These are phyloP conservation scores for Pristionchus maxplancki DNA, from an alignment of 2,888 invertebrate genomes.

Conservation along the genomic window DNA sequence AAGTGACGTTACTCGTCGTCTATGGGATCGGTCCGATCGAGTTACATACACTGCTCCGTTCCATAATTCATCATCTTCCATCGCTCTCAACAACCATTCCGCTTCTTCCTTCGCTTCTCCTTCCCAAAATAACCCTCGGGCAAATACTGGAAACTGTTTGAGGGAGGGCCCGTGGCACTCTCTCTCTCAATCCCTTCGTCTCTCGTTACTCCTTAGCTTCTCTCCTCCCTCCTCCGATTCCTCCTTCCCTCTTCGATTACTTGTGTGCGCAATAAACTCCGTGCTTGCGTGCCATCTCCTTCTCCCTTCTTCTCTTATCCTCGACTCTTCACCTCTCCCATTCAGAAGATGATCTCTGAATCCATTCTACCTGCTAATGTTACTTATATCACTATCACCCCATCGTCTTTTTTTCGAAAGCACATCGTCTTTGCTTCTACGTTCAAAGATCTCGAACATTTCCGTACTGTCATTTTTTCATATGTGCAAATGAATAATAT, in stretches of 20 bases:
- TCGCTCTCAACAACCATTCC: not conserved
- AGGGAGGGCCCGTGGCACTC: not conserved
- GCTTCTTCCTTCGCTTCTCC: not conserved
- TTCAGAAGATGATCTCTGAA: not conserved
- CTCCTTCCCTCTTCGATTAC: conserved; percentile 14
- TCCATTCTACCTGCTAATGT: not conserved
- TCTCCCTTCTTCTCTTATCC: not conserved
- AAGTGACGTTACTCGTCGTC: not conserved
- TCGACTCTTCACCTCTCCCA: not conserved
- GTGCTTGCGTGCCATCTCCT: conserved; percentile 6
- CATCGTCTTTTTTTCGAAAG: too few relatives aligned
- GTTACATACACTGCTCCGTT: not conserved
- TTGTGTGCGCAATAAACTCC: conserved; percentile 42
- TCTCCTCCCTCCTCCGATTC: not conserved
- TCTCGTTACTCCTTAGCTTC: not conserved
- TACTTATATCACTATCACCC: not conserved
- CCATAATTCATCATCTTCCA: conserved; percentile 9
- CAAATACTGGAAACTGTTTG: conserved; percentile 36
- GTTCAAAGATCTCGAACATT: not conserved
- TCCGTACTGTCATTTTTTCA: not conserved
- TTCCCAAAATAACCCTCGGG: conserved; percentile 26
- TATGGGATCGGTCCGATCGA: not conserved
- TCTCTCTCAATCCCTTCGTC: not conserved
- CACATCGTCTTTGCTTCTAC: not conserved
- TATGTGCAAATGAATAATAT: not conserved